Evolutionary conservation across 2,888 invertebrate species (phyloP), one percentile per base, ranked within the genome.

Genomic region (Coelinius sp.): DNA sequence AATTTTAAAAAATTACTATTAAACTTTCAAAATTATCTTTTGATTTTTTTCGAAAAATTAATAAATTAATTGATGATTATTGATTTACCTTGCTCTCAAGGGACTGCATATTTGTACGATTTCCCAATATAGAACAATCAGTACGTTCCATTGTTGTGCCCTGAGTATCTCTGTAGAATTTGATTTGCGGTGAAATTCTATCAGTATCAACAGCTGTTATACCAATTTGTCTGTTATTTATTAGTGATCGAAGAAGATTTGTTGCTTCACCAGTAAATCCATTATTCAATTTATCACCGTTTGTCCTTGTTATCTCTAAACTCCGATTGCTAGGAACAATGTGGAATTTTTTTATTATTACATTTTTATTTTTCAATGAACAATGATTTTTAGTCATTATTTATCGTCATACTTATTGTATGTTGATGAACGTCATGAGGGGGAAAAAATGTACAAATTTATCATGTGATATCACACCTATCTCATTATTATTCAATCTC

Each of bases 161-260:
- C 81, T 90, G 89, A 12, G 83, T 83, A 77, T 90, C 90, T 78
- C 89, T 90, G 84, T 91, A 91, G 84, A 90, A 91, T 85, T 89
- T 89, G 79, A 91, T 90, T 81, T 90, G 91, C 52, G 90, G 90
- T 71, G 85, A 84, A 64, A 80, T 76, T 73, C 83, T 76, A 3
- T 79, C 85, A 12, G 81, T 77, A 70, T 86, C 86, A 24, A 86
- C 80, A 5, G 86, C 78, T 24, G 93, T 93, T 88, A 92, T 92
- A 59, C 92, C 93, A 76, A 94, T 90, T 81, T 93, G 92, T 80
- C 94, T 90, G 88, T 93, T 94, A 85, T 93, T 94, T 81, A 95
- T 94, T 81, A 95, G 89, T 82, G 94, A 92, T 78, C 94, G 89
- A 25, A 95, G 88, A 49, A 95, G 87, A 85, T 94, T 94, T 71